phyloP scores from a whole-genome alignment of 1,140 invertebrate species.

The Drosophila setifemur region DNA sequence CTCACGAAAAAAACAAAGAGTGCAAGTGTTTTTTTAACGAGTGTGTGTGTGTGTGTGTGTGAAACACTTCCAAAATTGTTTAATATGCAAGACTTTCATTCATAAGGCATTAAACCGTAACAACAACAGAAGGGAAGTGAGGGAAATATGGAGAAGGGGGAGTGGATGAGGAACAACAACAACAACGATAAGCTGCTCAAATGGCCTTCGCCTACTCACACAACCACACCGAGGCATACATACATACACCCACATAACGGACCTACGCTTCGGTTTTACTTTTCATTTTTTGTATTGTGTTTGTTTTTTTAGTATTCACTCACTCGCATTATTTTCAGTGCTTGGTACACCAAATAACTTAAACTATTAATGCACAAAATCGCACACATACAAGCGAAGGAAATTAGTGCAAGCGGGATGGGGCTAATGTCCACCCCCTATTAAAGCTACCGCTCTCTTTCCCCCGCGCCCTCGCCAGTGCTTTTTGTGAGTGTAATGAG shows the following conservation, averaged over 20 bases:
- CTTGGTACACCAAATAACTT: conserved; percentile 36
- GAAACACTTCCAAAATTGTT: neutral
- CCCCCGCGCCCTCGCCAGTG: neutral
- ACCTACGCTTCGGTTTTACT: conserved; percentile 21
- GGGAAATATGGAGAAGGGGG: neutral
- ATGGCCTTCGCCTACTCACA: conserved; percentile 41
- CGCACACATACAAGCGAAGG: neutral
- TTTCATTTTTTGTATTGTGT: conserved; percentile 8
- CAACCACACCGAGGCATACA: conserved; percentile 3
- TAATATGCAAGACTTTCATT: conserved; percentile 25
- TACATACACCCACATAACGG: conserved; percentile 26
- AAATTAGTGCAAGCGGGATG: conserved; percentile 2
- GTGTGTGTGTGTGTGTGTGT: conserved; percentile 1
- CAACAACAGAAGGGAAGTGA: neutral
- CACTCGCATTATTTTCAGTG: conserved; percentile 19
- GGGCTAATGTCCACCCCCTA: conserved; percentile 37
- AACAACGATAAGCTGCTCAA: conserved; percentile 21
- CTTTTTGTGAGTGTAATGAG: conserved; percentile 31
- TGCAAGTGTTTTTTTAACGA: neutral
- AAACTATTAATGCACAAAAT: conserved; percentile 39
- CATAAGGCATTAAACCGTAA: conserved; percentile 2
- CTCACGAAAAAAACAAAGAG: neutral
- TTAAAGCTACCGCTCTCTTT: conserved; percentile 1
- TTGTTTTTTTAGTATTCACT: conserved; percentile 16
- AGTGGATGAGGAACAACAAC: conserved; percentile 11